phyloP scores from a whole-genome alignment of 2,113 vertebrate genomes.

The Nesogale talazaci region DNA sequence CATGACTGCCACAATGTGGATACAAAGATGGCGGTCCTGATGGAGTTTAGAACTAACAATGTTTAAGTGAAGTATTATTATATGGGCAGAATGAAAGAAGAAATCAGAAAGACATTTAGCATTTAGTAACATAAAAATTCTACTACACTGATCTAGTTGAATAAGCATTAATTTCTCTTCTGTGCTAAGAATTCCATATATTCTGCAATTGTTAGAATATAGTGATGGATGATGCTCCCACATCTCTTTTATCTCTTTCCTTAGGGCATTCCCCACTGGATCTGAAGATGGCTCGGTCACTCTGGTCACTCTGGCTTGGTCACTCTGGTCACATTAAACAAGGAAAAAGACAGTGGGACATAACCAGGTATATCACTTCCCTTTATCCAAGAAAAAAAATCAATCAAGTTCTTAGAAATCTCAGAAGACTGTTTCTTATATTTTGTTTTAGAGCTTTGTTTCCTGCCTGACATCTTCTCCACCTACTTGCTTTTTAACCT shows the following conservation, averaged over 20 bases:
- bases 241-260: background rate
- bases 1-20: too few species aligned
- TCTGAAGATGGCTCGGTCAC: background rate
- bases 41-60: too few species aligned
- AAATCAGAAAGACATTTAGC: background rate
- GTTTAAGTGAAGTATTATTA: background rate
- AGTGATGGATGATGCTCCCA: background rate
- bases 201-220: background rate
- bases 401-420: background rate
- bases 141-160: background rate
- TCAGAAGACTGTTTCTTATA: background rate
- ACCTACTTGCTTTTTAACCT: background rate
- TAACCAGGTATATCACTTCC: background rate
- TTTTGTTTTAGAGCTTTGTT: background rate
- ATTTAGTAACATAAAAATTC: background rate
- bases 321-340: background rate
- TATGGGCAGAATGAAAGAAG: background rate
- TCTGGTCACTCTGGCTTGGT: too few species aligned
- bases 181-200: background rate
- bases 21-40: too few species aligned
- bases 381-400: background rate
- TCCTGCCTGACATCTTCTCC: background rate
- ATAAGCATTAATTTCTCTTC: background rate
- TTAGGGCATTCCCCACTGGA: background rate
- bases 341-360: background rate